Conservation (phyloP, 2,113 vertebrate genomes). For the Gobius niger region DNA sequence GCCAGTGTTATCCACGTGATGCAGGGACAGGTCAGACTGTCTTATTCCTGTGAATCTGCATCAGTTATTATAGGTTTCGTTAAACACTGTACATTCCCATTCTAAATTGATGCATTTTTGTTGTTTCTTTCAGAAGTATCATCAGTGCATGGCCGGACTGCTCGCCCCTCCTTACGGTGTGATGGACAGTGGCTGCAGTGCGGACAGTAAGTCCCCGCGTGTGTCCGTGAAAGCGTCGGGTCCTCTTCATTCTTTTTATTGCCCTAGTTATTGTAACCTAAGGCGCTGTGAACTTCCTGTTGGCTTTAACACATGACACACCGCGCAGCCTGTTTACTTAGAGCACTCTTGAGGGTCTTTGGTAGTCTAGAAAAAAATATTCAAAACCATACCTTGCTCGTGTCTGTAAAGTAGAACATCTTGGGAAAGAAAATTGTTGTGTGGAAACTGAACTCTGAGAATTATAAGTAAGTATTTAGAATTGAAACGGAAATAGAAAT, state of each 20-base stretch:
- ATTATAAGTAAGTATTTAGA: no score
- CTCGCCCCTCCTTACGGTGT: conserved; percentile 94
- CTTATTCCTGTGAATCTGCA: no score
- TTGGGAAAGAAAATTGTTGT: not conserved
- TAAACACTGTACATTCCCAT: no score
- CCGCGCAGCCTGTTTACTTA: not conserved
- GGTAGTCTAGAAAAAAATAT: not conserved
- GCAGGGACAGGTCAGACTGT: not conserved
- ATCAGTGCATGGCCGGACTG: conserved; percentile 93
- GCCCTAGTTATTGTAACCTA: not conserved
- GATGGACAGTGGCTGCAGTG: conserved; percentile 89
- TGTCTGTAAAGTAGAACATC: not conserved
- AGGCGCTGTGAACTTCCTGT: not conserved
- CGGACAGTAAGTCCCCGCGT: conserved; percentile 86
- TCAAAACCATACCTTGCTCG: not conserved
- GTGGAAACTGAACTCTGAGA: no score
- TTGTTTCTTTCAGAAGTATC: conserved; percentile 84
- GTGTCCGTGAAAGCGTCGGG: no score
- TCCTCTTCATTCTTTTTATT: conserved; percentile 1
- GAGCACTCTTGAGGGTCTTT: not conserved
- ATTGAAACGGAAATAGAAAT: no score
- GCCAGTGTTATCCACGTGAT: not conserved
- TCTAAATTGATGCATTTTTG: conserved; percentile 1
- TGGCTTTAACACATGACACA: conserved; percentile 2
- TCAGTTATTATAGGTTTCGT: no score